Base-by-base conservation (phyloP, 2,888 invertebrate species). In the Spialia ferax region DNA sequence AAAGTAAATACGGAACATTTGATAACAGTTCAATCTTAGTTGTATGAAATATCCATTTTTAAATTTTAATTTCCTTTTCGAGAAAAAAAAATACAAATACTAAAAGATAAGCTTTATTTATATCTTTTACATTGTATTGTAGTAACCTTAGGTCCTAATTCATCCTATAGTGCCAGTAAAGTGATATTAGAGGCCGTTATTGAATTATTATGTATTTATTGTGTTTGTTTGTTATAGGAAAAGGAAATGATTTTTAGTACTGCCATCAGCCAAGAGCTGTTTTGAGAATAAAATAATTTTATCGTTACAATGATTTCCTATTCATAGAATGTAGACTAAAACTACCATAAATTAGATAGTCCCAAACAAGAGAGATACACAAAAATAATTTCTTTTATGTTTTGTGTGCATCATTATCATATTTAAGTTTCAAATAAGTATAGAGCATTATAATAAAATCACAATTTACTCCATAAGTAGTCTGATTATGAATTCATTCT, bases 61-160 rank as follows among this genome's bases (percentile, higher is more conserved):
- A 63, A 63, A 67, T 60, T n/a, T n/a, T 54, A 35, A 23, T 42
- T 42, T 63, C 42, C 38, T 38, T 38, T 35, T 38, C 78, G 78
- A 82, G n/a, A 79, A 81, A 77, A 78, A 79, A 81, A 77, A 78
- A 80, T 79, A 84, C 74, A 74, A 52, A 66, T 54, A 60, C 59
- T 66, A 42, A 61, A 61, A 56, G 61, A 22, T 61, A 61, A 77
- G 75, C 74, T 76, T 79, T 79, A 79, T 78, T 80, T 79, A 77
- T 71, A 65, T 62, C 60, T 77, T 73, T 74, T 70, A 69, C 68
- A 79, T 52, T 68, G 66, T 26, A 26, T n/a, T n/a, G 35, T 68
- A 69, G 65, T 65, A 67, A 60, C 62, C 29, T 68, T 73, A 73
- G 73, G 60, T 55, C 63, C 67, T 73, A 76, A 71, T 72, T 74